A percentile compares a stretch with the other conserved stretches of the same genome.
Evolutionary conservation across 2,797 vertebrate genomes (phyloP).

Genomic region (Oreochromis grahami): DNA sequence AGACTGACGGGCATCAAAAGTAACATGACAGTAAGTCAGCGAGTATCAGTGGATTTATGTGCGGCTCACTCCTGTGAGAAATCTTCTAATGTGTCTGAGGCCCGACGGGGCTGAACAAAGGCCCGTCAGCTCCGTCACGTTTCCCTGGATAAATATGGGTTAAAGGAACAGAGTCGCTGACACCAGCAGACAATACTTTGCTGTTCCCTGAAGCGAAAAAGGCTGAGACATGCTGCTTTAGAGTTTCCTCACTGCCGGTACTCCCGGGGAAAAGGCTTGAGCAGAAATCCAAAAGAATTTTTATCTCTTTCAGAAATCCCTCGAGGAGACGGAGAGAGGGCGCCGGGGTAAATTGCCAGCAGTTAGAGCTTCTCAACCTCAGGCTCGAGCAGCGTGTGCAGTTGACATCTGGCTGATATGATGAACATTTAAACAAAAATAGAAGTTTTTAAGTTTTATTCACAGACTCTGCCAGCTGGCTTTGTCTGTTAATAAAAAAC

Average conservation of each 20-base stretch:
- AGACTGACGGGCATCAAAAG: background rate
- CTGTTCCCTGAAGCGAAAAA: background rate
- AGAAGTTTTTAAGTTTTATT: background rate
- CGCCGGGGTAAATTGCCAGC: background rate
- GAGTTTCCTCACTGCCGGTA: background rate
- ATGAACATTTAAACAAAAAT: background rate
- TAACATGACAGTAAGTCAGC: background rate
- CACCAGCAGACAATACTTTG: background rate
- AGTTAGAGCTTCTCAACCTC: background rate
- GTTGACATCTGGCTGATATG: background rate
- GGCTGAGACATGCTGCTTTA: background rate
- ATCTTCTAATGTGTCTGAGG: background rate
- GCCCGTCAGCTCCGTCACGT: background rate
- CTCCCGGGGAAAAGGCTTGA: background rate
- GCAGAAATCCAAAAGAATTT: background rate
- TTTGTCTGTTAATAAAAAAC: background rate
- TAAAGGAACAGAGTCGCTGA: background rate
- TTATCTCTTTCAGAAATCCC: background rate
- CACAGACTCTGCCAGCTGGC: background rate
- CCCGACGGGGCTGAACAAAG: background rate
- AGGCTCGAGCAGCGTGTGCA: background rate
- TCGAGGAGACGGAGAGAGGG: background rate
- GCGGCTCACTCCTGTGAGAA: background rate
- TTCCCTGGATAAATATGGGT: background rate
- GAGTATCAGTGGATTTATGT: background rate